phyloP scores from a whole-genome alignment of 2,113 vertebrate genomes.

The Charina bottae region DNA sequence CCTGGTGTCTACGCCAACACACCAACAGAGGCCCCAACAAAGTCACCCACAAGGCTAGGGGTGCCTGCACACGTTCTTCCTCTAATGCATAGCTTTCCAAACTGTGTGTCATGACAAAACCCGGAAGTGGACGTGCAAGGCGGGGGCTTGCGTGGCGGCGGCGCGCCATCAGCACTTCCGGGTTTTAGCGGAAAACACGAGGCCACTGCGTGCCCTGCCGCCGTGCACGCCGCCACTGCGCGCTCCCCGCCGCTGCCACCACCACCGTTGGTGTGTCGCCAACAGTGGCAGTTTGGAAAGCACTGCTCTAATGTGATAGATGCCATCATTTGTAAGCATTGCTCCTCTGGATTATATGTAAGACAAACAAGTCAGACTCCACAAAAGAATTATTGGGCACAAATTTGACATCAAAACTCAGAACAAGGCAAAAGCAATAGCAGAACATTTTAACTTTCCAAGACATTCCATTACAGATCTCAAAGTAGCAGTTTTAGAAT shows the following conservation, averaged over 20 bases:
- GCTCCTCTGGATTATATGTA: not conserved
- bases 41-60: not conserved
- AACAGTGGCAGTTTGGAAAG: too few species aligned
- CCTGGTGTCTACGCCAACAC: not conserved
- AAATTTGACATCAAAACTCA: not conserved
- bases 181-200: too few species aligned
- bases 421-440: not conserved
- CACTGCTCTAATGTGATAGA: not conserved
- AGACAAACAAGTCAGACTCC: not conserved
- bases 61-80: not conserved
- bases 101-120: too few species aligned
- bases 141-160: too few species aligned
- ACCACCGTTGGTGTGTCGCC: too few species aligned
- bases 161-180: too few species aligned
- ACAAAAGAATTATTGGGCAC: not conserved
- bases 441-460: not conserved
- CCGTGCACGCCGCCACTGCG: too few species aligned
- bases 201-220: too few species aligned
- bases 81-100: too few species aligned
- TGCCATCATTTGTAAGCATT: not conserved
- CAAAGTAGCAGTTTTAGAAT: not conserved
- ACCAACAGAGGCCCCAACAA: not conserved
- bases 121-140: too few species aligned
- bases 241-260: too few species aligned
- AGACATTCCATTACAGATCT: not conserved